Conservation (phyloP, 2,888 invertebrate species). For the Priocnemis perturbator region DNA sequence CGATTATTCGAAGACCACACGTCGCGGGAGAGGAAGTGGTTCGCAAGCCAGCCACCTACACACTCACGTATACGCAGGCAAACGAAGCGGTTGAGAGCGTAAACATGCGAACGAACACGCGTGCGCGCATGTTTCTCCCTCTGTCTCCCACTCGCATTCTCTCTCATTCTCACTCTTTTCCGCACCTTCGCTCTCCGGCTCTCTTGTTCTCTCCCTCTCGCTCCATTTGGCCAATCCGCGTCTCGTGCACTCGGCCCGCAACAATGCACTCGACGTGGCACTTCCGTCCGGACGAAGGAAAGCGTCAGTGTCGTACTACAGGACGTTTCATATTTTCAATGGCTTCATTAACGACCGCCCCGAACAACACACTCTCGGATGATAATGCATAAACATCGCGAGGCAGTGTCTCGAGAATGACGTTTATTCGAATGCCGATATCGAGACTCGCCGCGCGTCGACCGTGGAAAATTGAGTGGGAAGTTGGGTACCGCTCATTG, state of each 20-base stretch:
- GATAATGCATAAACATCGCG: no score
- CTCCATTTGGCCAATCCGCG: slow-evolving; percentile 63
- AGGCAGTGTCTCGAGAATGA: no score
- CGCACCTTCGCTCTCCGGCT: background rate
- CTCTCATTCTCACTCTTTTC: slow-evolving; percentile 22
- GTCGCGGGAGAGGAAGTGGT: slow-evolving; percentile 66
- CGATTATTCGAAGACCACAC: slow-evolving; percentile 69
- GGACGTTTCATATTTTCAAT: slow-evolving; percentile 22
- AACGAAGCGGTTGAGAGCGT: slow-evolving; percentile 6
- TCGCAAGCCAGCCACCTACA: slow-evolving; percentile 59
- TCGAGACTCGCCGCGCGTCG: no score
- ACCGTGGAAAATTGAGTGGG: no score
- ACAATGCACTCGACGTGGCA: slow-evolving; percentile 66
- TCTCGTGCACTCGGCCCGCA: slow-evolving; percentile 47
- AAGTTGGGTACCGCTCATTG: no score
- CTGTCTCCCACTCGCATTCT: background rate
- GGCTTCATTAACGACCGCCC: slow-evolving; percentile 25
- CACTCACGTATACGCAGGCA: slow-evolving; percentile 19
- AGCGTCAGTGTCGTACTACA: slow-evolving; percentile 31
- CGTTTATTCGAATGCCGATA: no score
- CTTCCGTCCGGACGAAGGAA: slow-evolving; percentile 63
- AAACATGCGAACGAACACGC: slow-evolving; percentile 27
- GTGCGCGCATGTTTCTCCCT: background rate
- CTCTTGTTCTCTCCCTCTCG: slow-evolving; percentile 40
- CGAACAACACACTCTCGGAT: slow-evolving; percentile 25